Percentiles rank a stretch among this genome's conserved stretches.
phyloP scores from a whole-genome alignment of 2,797 vertebrate genomes.

The Pangasius sanitwongsei region DNA sequence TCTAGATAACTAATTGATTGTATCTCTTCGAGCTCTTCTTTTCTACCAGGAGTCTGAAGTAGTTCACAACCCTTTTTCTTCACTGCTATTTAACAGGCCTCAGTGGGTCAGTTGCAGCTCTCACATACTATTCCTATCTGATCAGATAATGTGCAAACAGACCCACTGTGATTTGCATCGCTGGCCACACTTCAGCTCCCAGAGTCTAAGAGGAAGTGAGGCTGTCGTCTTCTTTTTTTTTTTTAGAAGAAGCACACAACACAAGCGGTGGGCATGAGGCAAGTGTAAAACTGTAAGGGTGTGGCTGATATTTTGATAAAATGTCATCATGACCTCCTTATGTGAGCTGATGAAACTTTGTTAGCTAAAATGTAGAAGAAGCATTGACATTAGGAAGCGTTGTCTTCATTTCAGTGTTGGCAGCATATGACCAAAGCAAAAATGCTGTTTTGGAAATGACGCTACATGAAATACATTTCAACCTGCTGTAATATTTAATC shows the following conservation, averaged over 20 bases:
- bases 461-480: neutral
- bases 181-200: constrained; percentile 28
- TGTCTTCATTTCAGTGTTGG: neutral
- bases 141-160: constrained; percentile 54
- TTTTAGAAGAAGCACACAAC: constrained; percentile 12
- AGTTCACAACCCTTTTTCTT: constrained; percentile 19
- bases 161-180: constrained; percentile 45
- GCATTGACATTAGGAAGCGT: neutral
- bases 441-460: neutral
- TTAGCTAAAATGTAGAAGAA: neutral
- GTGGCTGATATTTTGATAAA: neutral
- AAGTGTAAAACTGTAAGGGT: neutral
- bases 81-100: constrained; percentile 14
- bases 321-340: neutral
- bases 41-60: constrained; percentile 9
- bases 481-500: neutral
- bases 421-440: neutral
- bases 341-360: neutral
- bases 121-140: constrained; percentile 22
- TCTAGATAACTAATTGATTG: constrained; percentile 16
- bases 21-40: constrained; percentile 34
- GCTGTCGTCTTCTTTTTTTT: neutral
- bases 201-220: constrained; percentile 33
- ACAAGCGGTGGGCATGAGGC: neutral
- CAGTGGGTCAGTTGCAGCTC: constrained; percentile 10